phyloP scores from a whole-genome alignment of 2,888 invertebrate genomes.

The Pinctada fucata region DNA sequence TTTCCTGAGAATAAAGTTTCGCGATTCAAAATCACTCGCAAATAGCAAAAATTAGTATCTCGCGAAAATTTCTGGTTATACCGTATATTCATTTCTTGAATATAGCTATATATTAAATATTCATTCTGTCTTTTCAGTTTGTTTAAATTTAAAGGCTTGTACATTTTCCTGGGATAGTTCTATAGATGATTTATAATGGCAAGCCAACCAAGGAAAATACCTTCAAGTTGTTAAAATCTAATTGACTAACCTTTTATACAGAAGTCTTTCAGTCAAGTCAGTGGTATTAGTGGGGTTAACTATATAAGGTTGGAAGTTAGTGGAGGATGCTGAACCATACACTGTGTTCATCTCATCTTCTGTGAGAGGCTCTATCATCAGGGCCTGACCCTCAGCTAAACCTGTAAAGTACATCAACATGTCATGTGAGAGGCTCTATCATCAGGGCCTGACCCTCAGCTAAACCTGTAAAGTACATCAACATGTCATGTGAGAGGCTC shows the following conservation, averaged over 20 bases:
- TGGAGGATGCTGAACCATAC: slow-evolving; percentile 56
- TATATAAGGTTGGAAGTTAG: slow-evolving; percentile 53
- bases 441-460: slow-evolving; percentile 50
- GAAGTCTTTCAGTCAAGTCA: slow-evolving; percentile 49
- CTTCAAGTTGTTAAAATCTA: too few species aligned
- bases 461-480: slow-evolving; percentile 42
- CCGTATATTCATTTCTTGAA: too few species aligned
- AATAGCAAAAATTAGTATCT: too few species aligned
- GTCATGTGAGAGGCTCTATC: slow-evolving; percentile 42
- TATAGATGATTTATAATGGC: too few species aligned
- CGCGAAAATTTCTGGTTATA: too few species aligned
- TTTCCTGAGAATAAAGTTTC: too few species aligned
- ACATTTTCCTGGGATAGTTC: too few species aligned
- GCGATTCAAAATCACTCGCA: too few species aligned
- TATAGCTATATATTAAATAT: too few species aligned
- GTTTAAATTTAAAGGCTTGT: too few species aligned
- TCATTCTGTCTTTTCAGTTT: too few species aligned
- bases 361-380: slow-evolving; percentile 46
- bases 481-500: slow-evolving; percentile 40
- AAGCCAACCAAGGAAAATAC: too few species aligned
- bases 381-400: slow-evolving; percentile 48
- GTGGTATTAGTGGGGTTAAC: slow-evolving; percentile 49
- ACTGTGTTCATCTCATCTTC: slow-evolving; percentile 39
- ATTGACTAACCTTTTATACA: slow-evolving; percentile 43
- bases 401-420: slow-evolving; percentile 37